These are phyloP conservation scores for Pelvicachromis taeniatus DNA, from an alignment of 2,113 vertebrate genomes.

Conservation along the genomic window DNA sequence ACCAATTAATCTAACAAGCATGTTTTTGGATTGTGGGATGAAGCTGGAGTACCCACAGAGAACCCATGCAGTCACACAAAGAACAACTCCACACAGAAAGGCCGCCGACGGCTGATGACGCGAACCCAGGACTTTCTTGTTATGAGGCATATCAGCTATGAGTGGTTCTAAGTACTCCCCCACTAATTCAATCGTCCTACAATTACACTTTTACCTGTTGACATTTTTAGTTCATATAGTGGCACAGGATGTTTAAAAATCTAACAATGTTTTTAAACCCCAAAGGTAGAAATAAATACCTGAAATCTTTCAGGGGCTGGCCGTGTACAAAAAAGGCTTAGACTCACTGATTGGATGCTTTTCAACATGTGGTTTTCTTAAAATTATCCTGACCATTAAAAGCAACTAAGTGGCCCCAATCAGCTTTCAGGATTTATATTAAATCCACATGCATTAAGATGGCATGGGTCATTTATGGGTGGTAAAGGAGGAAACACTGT, in stretches of 20 bases:
- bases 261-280: background rate
- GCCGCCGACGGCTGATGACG: background rate
- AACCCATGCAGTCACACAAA: background rate
- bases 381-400: background rate
- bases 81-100: background rate
- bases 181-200: background rate
- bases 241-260: background rate
- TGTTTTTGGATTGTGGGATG: background rate
- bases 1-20: background rate
- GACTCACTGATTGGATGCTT: background rate
- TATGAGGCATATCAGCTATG: background rate
- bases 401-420: background rate
- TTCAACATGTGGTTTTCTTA: background rate
- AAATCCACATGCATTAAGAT: slow-evolving; percentile 5
- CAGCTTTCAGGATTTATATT: background rate
- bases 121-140: background rate
- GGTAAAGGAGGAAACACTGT: slow-evolving; percentile 3
- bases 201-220: background rate
- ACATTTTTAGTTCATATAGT: background rate
- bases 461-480: slow-evolving; percentile 3
- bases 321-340: background rate
- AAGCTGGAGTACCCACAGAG: background rate
- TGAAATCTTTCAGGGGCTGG: background rate
- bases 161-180: background rate
- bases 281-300: background rate